Evolutionary conservation across 2,113 vertebrate species (phyloP).

Genomic region (Pogonocichla stellata): DNA sequence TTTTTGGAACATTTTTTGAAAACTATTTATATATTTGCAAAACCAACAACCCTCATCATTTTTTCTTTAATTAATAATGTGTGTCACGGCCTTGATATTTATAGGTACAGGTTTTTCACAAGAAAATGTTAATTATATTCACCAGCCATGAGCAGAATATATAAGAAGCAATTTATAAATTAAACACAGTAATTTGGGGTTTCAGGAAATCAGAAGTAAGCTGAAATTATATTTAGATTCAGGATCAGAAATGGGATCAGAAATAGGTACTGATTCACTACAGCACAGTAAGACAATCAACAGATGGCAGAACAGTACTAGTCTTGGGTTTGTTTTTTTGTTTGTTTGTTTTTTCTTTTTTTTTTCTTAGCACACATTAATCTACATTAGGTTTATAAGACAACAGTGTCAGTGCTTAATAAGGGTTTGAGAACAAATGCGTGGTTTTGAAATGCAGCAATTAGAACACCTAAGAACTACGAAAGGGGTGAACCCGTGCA

Average conservation of each 20-base stretch:
- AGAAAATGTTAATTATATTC: slow-evolving; percentile 53
- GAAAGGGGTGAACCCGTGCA: neutral
- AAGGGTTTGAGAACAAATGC: neutral
- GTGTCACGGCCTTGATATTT: neutral
- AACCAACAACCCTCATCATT: neutral
- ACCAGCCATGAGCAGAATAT: neutral
- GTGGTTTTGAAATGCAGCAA: neutral
- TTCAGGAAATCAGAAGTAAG: slow-evolving; percentile 16
- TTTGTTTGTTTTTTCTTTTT: neutral
- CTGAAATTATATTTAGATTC: slow-evolving; percentile 14
- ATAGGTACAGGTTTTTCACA: neutral
- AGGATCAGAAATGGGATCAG: neutral
- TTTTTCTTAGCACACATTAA: neutral
- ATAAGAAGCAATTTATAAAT: slow-evolving; percentile 41
- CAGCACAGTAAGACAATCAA: slow-evolving; percentile 2
- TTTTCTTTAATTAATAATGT: neutral
- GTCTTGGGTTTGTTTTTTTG: neutral
- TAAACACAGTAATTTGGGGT: neutral
- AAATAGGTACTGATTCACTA: neutral
- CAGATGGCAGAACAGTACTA: neutral
- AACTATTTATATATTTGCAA: neutral
- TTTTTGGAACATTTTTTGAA: neutral
- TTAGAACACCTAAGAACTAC: neutral
- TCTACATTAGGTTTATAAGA: slow-evolving; percentile 11
- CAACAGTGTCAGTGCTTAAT: neutral